phyloP scores from a whole-genome alignment of 2,888 invertebrate genomes.

The Drosophila ezoana region DNA sequence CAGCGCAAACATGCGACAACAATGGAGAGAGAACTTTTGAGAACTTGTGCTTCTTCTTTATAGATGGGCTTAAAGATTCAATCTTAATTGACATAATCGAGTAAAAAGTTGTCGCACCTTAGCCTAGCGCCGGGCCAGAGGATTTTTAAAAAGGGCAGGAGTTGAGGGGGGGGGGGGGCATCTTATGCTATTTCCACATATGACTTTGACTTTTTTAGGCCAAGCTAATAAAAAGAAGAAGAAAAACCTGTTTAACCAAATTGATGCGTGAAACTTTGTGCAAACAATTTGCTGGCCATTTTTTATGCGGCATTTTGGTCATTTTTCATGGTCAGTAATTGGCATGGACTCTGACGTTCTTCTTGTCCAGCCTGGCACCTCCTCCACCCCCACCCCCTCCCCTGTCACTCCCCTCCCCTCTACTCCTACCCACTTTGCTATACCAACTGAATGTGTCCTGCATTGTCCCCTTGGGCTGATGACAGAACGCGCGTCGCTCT shows the following conservation, averaged over 20 bases:
- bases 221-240: no score
- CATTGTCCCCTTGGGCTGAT: conserved; percentile 65
- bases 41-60: no score
- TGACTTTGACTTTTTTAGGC: conserved; percentile 14
- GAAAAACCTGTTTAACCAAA: conserved; percentile 52
- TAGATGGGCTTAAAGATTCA: no score
- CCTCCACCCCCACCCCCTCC: neutral
- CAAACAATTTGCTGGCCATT: conserved; percentile 41
- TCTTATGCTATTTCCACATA: conserved; percentile 1
- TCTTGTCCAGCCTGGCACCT: neutral
- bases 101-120: neutral
- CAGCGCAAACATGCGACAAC: no score
- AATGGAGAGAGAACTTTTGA: no score
- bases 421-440: no score
- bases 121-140: no score
- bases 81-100: neutral
- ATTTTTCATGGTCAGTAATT: conserved; percentile 67
- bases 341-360: conserved; percentile 43
- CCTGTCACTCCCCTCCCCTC: neutral
- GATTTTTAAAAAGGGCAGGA: neutral
- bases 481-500: conserved; percentile 51
- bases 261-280: conserved; percentile 55
- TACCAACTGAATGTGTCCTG: conserved; percentile 26
- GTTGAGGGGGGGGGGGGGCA: no score
- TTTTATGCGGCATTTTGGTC: conserved; percentile 56